Conservation (phyloP, 1,140 invertebrate genomes). For the Adoxophyes honmai region DNA sequence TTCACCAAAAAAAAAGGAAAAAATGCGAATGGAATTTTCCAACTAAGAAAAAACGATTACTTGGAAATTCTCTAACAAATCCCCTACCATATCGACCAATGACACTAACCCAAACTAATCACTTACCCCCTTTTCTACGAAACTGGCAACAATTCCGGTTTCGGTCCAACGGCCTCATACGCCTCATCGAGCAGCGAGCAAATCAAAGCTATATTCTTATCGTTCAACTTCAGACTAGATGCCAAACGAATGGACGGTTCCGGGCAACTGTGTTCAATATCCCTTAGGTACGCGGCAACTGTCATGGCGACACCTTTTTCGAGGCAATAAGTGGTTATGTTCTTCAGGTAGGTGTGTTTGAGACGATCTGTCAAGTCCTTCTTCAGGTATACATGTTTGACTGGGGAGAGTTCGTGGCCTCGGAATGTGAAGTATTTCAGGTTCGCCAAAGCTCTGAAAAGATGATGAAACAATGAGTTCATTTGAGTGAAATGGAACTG, state of each 20-base stretch:
- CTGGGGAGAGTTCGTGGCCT: constrained; percentile 82
- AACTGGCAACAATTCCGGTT: constrained; percentile 28
- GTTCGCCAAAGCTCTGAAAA: constrained; percentile 62
- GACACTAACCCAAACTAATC: too few relatives aligned
- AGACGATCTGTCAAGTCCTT: constrained; percentile 64
- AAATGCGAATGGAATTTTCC: too few relatives aligned
- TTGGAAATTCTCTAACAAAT: too few relatives aligned
- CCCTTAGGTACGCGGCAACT: constrained; percentile 80
- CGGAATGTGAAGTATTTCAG: constrained; percentile 77
- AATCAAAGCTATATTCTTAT: constrained; percentile 75
- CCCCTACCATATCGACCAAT: too few relatives aligned
- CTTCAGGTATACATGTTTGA: constrained; percentile 88
- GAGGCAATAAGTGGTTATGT: constrained; percentile 80
- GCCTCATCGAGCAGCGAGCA: constrained; percentile 64
- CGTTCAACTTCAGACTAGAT: constrained; percentile 78
- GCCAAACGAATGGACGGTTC: constrained; percentile 82
- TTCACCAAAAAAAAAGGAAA: too few relatives aligned
- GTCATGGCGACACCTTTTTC: constrained; percentile 80
- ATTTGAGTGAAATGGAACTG: constrained; percentile 7
- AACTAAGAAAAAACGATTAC: too few relatives aligned
- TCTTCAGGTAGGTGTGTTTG: constrained; percentile 78
- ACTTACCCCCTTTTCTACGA: too few relatives aligned
- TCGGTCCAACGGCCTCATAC: constrained; percentile 54
- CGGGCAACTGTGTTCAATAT: constrained; percentile 79
- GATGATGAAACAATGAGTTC: neutral